Conservation (phyloP, 2,113 vertebrate genomes). For the Serilophus lunatus region DNA sequence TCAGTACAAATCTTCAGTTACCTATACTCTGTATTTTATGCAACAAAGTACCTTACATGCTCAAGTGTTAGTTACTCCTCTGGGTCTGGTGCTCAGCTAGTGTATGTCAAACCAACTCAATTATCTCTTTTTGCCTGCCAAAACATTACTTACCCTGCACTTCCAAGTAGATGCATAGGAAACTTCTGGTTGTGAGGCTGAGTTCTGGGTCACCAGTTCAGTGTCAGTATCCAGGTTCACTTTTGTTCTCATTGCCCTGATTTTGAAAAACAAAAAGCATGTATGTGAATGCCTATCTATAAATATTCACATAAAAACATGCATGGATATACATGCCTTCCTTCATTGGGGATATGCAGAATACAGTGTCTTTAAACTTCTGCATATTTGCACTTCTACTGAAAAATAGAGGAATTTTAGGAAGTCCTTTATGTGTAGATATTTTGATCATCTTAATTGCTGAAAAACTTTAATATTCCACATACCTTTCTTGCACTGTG, state of each 20-base stretch:
- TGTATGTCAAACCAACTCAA: neutral
- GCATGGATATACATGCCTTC: neutral
- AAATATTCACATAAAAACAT: neutral
- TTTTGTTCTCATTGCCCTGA: conserved; percentile 68
- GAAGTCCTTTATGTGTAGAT: neutral
- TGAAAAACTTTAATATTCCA: neutral
- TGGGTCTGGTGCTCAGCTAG: neutral
- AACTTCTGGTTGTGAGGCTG: neutral
- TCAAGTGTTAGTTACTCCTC: neutral
- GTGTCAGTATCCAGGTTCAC: conserved; percentile 49
- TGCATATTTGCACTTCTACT: neutral
- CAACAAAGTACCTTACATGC: neutral
- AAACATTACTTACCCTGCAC: conserved; percentile 42
- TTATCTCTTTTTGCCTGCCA: neutral
- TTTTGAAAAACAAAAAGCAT: conserved; percentile 16
- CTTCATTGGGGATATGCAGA: neutral
- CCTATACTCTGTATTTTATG: neutral
- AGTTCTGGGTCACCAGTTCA: conserved; percentile 9
- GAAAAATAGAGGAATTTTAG: neutral
- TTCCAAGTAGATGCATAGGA: neutral
- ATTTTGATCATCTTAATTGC: neutral
- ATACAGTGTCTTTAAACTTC: neutral
- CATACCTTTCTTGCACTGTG: conserved; percentile 71
- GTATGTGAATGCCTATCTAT: neutral
- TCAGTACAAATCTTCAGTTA: neutral